phyloP scores from a whole-genome alignment of 2,888 invertebrate species.

The Eustalomyia histrio region DNA sequence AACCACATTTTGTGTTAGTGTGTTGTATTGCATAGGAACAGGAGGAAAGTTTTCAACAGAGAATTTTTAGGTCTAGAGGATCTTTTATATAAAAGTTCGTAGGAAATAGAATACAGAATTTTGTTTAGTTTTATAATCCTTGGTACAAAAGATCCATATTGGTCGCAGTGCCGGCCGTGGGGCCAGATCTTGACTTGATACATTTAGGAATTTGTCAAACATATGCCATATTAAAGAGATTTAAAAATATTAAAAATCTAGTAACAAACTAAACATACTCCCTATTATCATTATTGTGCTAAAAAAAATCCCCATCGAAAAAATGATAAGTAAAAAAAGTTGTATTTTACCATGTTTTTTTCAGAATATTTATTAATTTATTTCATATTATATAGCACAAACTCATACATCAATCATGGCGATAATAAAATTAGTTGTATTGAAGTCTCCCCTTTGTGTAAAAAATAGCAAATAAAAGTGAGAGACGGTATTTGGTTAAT shows the following conservation, averaged over 20 bases:
- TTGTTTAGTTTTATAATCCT: too few species aligned
- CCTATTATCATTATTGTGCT: not conserved
- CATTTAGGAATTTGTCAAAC: too few species aligned
- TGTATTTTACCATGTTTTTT: not conserved
- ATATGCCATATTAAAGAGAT: too few species aligned
- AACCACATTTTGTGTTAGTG: too few species aligned
- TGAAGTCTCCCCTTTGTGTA: not conserved
- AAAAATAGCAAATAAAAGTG: not conserved
- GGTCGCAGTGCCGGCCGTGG: too few species aligned
- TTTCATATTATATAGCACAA: constrained; percentile 5
- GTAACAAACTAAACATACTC: not conserved
- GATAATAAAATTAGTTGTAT: constrained; percentile 1
- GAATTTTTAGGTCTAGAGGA: too few species aligned
- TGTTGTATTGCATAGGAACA: too few species aligned
- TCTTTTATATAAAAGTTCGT: too few species aligned
- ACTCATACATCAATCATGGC: constrained; percentile 2
- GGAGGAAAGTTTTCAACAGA: too few species aligned
- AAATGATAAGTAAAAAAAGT: not conserved
- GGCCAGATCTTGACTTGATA: too few species aligned
- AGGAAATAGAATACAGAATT: too few species aligned
- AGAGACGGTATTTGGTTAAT: not conserved
- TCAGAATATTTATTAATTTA: not conserved
- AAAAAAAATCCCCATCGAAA: not conserved
- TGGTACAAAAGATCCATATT: too few species aligned
- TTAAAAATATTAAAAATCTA: not conserved